Evolutionary conservation across 2,888 invertebrate genomes (phyloP), one percentile per base, ranked within the genome.

Genomic region (Acleris cristana): DNA sequence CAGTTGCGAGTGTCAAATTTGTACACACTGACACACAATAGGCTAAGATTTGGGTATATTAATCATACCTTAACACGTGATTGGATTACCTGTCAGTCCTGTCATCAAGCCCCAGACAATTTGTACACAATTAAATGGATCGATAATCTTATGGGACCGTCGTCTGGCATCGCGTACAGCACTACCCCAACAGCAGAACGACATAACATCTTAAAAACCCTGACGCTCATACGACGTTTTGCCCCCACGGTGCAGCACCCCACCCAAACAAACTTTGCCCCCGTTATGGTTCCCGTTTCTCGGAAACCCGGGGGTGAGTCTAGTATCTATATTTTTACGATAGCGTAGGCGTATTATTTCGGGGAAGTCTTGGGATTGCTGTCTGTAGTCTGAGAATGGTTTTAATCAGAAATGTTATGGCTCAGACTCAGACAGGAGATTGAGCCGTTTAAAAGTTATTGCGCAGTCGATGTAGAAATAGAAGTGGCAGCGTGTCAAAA

Each of bases 81-180:
- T 66, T 48, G 45, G 56, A 26, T 66, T 56, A 66, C 61, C 52
- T 52, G 66, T 62, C 66, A 66, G 52, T 62, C 61, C 52, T 52
- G 66, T 62, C 66, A 66, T 48, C 62, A 18, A 19, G 77, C 80
- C 71, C 79, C 82, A 82, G 80, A 82, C 82, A 76, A 82, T 85
- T 86, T 80, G 74, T 79, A 80, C 81, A 84, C 80, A 79, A 84
- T 85, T 83, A 83, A 81, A 74, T 79, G 34, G 81, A 86, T 88
- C 87, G 87, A 85, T 87, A 77, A 74, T 74, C 77, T 76, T 74
- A 79, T 76, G 80, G 84, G 82, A 26, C 26, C 30, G 49, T 56
- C 61, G 61, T 66, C 66, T 57, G 56, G 40, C 21, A 45, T 51
- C 14, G 56, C 56, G 45, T 45, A 21, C 16, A 30, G 45, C 58